Percentiles rank a stretch among this genome's conserved stretches.
Conservation (phyloP, 2,113 vertebrate genomes). For the Emydocephalus ijimae region DNA sequence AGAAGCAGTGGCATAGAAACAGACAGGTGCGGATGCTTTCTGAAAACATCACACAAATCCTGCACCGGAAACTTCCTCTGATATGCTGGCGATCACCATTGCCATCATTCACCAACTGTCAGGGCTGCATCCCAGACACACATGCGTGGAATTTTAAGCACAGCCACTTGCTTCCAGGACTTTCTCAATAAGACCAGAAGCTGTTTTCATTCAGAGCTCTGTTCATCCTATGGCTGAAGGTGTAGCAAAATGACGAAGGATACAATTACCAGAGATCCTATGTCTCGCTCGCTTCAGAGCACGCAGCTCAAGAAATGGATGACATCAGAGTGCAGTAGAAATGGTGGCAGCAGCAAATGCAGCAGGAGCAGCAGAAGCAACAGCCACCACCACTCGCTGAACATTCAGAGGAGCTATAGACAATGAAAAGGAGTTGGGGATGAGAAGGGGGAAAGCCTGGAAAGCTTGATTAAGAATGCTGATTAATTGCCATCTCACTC, state of each 20-base stretch:
- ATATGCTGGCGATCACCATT: not conserved
- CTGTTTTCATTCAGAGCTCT: constrained; percentile 1
- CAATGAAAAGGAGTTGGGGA: not conserved
- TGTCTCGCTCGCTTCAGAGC: not conserved
- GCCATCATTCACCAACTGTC: not conserved
- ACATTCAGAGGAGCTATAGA: not conserved
- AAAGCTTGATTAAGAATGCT: constrained; percentile 7
- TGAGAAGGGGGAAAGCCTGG: not conserved
- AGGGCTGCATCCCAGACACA: not conserved
- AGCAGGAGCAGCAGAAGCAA: not conserved
- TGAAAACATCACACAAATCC: not conserved
- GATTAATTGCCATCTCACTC: not conserved
- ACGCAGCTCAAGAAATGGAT: not conserved
- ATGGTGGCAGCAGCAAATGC: not conserved
- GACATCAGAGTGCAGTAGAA: not conserved
- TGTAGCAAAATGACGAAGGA: not conserved
- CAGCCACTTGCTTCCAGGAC: not conserved
- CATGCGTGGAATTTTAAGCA: constrained; percentile 9
- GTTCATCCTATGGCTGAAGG: not conserved
- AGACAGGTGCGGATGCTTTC: not conserved
- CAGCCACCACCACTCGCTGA: not conserved
- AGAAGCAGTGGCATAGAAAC: not conserved
- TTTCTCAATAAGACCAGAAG: constrained; percentile 16
- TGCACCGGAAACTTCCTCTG: not conserved
- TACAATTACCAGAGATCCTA: not conserved